Evolutionary conservation across 2,888 invertebrate genomes (phyloP), one percentile per base, ranked within the genome.

Genomic region (Melanophora roralis): DNA sequence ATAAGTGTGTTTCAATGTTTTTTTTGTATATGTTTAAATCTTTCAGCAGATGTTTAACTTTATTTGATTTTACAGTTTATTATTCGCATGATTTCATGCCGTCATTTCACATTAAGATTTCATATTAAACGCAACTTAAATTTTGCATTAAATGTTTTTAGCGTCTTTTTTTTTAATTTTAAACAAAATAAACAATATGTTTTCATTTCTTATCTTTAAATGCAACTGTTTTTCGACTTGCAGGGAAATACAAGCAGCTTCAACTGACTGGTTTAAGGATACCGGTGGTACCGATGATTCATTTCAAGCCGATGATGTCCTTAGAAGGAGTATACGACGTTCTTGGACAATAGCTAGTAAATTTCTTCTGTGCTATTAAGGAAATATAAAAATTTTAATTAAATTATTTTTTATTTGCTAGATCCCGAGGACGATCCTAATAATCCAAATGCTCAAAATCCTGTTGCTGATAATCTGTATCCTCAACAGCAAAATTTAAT

Each of bases 301-400:
- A 81, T 83, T 90, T 60, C 92, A 93, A 38, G 92, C 93, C 53
- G 91, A 93, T 76, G 93, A 94, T 86, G 92, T 93, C 83, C 91
- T 94, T 84, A 93, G 93, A 84, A 91, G 92, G 83, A 93, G 93
- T 85, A 93, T 94, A 83, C 91, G 92, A 59, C 91, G 94, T 73
- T 94, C 94, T 78, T 94, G 94, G 94, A 94, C 94, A 73, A 94
- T 94, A 86, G 94, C 94, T 83, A 93, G 94, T 94, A 87, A 91
- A 91, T 83, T 8, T 2, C 7, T 11, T 6, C 1, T n/a, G n/a
- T n/a, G n/a, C n/a, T n/a, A n/a, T n/a, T n/a, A n/a, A n/a, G n/a
- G 1, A 23, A 2, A 19, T 12, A 3, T 16, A 19, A 7, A 12
- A 16, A 23, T 0, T 6, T 2, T 3, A n/a, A 0, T 16, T n/a